Conservation (phyloP, 2,113 vertebrate genomes). For the Proteles cristata region DNA sequence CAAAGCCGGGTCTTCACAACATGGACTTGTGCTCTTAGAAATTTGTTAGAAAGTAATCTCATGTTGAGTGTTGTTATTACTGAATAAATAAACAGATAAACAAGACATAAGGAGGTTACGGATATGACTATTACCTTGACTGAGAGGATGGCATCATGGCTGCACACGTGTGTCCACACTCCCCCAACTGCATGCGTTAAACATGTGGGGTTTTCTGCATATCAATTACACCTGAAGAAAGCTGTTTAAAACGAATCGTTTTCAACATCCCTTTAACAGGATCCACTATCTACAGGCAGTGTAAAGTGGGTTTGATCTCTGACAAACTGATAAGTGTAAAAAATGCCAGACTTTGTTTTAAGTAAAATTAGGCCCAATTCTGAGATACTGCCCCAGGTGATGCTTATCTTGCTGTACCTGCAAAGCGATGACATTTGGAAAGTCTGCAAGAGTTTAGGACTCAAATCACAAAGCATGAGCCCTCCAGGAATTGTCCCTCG, state of each 20-base stretch:
- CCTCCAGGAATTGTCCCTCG: accelerated
- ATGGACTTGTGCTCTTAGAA: accelerated
- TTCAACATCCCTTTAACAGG: background rate
- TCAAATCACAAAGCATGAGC: background rate
- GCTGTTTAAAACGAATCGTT: background rate
- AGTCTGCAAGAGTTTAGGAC: too few relatives aligned
- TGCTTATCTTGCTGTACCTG: accelerated
- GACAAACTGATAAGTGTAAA: background rate
- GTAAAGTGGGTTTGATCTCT: background rate
- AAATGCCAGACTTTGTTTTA: background rate
- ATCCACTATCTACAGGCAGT: too few relatives aligned
- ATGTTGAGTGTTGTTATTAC: background rate
- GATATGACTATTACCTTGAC: background rate
- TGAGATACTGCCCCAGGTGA: background rate
- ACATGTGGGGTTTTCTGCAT: background rate
- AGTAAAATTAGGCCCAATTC: background rate
- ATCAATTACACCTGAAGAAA: background rate
- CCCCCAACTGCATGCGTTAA: accelerated
- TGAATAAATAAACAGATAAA: background rate
- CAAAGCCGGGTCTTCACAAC: accelerated
- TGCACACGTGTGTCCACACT: background rate
- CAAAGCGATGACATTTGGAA: too few relatives aligned
- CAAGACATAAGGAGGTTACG: background rate
- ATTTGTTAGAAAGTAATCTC: background rate
- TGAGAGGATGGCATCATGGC: accelerated